Evolutionary conservation across 2,888 invertebrate species (phyloP).

Genomic region (Lysandra bellargus): DNA sequence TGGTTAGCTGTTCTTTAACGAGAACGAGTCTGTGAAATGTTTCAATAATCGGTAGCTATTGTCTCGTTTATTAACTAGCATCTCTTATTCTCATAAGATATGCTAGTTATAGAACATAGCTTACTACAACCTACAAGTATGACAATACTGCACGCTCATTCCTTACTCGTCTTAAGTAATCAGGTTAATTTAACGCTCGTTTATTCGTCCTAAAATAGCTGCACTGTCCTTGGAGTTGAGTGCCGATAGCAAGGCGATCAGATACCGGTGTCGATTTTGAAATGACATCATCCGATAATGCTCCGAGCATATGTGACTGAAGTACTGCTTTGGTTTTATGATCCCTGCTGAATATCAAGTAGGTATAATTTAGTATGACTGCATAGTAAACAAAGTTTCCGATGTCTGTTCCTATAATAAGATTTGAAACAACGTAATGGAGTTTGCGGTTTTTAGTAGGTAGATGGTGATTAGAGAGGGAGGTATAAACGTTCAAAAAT

Average conservation of each 20-base stretch:
- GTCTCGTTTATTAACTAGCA: not conserved
- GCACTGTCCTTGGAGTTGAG: constrained; percentile 21
- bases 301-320: constrained; percentile 4
- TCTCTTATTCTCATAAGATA: not conserved
- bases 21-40: too few species aligned
- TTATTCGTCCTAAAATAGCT: not conserved
- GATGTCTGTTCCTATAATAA: not conserved
- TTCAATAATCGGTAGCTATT: too few species aligned
- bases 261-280: constrained; percentile 19
- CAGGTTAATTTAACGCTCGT: not conserved
- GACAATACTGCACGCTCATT: not conserved
- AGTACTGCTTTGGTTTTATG: constrained; percentile 6
- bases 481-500: too few species aligned
- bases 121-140: not conserved
- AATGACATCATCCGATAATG: constrained; percentile 28
- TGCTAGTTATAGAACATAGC: too few species aligned
- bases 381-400: not conserved
- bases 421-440: too few species aligned
- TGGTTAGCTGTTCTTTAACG: too few species aligned
- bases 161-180: not conserved
- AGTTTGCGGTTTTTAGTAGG: too few species aligned
- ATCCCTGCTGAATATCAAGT: not conserved
- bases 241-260: constrained; percentile 22
- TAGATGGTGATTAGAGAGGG: too few species aligned
- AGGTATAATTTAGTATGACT: not conserved